A percentile compares a stretch with the other conserved stretches of the same genome.
Evolutionary conservation across 2,113 vertebrate genomes (phyloP).

Genomic region (Pituophis catenifer): DNA sequence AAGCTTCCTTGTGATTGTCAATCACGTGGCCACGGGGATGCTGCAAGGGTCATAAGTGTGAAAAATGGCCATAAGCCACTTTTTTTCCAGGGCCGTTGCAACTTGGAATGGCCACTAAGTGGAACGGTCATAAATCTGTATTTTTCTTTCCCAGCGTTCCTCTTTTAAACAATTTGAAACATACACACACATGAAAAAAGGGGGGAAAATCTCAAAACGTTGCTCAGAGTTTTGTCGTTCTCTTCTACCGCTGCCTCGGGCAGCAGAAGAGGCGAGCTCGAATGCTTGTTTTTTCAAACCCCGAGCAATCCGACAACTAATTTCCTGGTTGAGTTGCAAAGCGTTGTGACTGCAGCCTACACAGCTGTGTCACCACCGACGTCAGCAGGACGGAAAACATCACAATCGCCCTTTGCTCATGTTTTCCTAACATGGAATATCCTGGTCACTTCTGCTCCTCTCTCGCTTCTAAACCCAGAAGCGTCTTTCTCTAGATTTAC

Average conservation of each 20-base stretch:
- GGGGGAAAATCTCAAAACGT: neutral
- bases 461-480: conserved; percentile 38
- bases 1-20: no score
- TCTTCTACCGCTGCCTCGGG: conserved; percentile 16
- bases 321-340: conserved; percentile 77
- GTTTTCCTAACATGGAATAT: conserved; percentile 82
- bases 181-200: neutral
- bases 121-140: neutral
- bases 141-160: conserved; percentile 29
- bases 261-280: conserved; percentile 41
- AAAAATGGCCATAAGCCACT: no score
- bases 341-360: conserved; percentile 78
- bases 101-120: no score
- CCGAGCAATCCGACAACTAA: conserved; percentile 73
- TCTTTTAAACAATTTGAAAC: neutral
- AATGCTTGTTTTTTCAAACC: conserved; percentile 61
- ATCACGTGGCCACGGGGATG: no score
- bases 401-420: conserved; percentile 71
- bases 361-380: conserved; percentile 79
- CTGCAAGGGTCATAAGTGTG: no score
- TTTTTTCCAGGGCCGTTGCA: no score
- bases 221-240: conserved; percentile 25
- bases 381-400: conserved; percentile 78
- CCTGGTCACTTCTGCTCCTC: conserved; percentile 65
- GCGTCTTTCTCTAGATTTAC: conserved; percentile 52